Evolutionary conservation across 2,113 vertebrate genomes (phyloP).

Genomic region (Eulemur rufifrons): DNA sequence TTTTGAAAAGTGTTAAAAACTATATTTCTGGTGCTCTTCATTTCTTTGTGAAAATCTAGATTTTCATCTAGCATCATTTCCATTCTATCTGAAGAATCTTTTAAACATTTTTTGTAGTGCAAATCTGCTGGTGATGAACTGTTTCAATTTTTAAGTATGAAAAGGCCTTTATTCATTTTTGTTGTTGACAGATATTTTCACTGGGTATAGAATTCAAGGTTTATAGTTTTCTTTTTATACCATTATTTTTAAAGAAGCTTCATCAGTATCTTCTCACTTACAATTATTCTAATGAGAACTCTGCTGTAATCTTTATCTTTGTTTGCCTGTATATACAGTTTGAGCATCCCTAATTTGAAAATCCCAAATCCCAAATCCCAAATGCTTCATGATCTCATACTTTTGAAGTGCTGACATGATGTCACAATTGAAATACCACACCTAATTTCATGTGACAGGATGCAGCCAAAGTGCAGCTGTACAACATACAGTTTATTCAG

Average conservation of each 20-base stretch:
- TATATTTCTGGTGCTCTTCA: background rate
- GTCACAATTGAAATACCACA: background rate
- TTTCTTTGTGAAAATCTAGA: background rate
- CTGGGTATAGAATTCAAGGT: background rate
- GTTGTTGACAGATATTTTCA: background rate
- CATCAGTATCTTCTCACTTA: background rate
- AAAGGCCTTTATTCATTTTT: background rate
- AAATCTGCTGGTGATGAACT: background rate
- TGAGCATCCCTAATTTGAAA: background rate
- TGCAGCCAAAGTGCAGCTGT: background rate
- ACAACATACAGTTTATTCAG: background rate
- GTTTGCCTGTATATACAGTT: background rate
- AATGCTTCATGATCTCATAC: background rate
- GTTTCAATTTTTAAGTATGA: background rate
- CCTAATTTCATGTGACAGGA: background rate
- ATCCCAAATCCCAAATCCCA: background rate
- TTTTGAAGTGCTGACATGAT: background rate
- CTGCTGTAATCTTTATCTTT: conserved; percentile 9
- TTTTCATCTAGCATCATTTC: conserved; percentile 3
- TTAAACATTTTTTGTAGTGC: background rate
- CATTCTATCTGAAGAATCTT: background rate
- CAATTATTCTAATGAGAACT: background rate
- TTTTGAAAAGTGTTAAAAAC: background rate
- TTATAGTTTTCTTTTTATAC: background rate
- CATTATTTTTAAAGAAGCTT: background rate